Evolutionary conservation across 2,888 invertebrate species (phyloP).

Genomic region (Chrysolina haemoptera): DNA sequence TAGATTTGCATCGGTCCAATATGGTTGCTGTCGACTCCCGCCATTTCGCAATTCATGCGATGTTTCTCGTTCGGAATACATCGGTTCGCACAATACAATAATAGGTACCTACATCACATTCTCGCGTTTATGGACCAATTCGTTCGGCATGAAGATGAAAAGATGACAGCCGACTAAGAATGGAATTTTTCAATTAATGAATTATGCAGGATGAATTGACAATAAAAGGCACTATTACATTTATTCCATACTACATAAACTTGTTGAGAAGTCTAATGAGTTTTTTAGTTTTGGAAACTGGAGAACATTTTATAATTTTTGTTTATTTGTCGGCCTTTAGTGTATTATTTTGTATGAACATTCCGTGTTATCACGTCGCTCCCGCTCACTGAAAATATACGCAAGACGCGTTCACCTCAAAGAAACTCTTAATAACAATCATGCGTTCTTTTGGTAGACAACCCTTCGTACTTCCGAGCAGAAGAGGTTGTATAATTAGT

Average conservation of each 20-base stretch:
- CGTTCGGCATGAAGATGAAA: constrained; percentile 52
- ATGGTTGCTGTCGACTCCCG: constrained; percentile 62
- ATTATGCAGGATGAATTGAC: background rate
- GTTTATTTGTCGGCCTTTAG: no score
- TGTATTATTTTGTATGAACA: background rate
- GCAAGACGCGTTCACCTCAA: background rate
- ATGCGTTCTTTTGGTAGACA: constrained; percentile 39
- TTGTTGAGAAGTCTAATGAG: background rate
- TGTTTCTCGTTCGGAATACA: constrained; percentile 57
- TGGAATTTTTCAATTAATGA: constrained; percentile 42
- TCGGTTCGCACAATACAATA: constrained; percentile 44
- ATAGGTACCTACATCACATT: constrained; percentile 54
- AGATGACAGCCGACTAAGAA: constrained; percentile 41
- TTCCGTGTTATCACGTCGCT: background rate
- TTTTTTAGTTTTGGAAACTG: background rate
- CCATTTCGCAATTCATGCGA: constrained; percentile 61
- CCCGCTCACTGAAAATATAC: background rate
- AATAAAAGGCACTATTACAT: background rate
- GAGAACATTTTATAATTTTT: no score
- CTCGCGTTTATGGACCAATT: constrained; percentile 53
- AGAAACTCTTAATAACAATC: constrained; percentile 42
- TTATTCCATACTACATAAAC: background rate
- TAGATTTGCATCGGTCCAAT: constrained; percentile 67
- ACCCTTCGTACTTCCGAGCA: constrained; percentile 45
- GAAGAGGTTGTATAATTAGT: constrained; percentile 51